These are phyloP conservation scores for Zaprionus bogoriensis DNA, from an alignment of 2,888 invertebrate genomes.

Conservation along the genomic window DNA sequence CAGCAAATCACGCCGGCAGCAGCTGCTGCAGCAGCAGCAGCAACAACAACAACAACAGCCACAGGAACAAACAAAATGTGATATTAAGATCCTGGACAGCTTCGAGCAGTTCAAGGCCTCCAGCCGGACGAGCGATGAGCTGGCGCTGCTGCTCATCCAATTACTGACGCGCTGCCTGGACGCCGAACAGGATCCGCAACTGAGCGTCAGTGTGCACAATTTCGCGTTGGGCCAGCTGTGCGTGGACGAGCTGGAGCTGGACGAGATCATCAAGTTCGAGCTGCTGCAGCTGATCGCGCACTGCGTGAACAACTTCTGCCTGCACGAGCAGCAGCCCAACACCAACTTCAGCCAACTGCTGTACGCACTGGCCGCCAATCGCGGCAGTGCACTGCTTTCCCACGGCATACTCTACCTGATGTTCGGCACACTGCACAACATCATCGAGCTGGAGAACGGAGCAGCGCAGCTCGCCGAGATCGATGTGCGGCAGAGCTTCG, in stretches of 20 bases:
- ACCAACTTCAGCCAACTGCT: conserved; percentile 69
- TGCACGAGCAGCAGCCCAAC: conserved; percentile 64
- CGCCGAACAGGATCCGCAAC: conserved; percentile 70
- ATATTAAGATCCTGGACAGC: conserved; percentile 16
- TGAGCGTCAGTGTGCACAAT: conserved; percentile 78
- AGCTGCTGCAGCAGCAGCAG: conserved; percentile 15
- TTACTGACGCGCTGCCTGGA: conserved; percentile 78
- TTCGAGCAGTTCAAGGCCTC: conserved; percentile 54
- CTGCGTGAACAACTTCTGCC: conserved; percentile 80
- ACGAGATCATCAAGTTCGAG: conserved; percentile 77
- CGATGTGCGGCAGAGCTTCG: conserved; percentile 67
- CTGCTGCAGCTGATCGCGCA: conserved; percentile 74
- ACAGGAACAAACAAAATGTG: conserved; percentile 10
- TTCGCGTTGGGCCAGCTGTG: conserved; percentile 79
- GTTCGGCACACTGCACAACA: conserved; percentile 79
- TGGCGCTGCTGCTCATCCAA: conserved; percentile 79
- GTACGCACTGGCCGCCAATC: conserved; percentile 65
- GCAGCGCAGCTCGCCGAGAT: conserved; percentile 57
- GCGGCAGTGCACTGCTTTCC: conserved; percentile 50
- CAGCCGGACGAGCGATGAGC: conserved; percentile 78
- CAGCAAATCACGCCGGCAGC: conserved; percentile 42
- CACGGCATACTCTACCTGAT: conserved; percentile 77
- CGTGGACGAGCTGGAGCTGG: conserved; percentile 28
- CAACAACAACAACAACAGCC: conserved; percentile 16
- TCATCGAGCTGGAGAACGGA: conserved; percentile 67